Evolutionary conservation across 2,888 invertebrate genomes (phyloP).

Genomic region (Nephrotoma guestfalica): DNA sequence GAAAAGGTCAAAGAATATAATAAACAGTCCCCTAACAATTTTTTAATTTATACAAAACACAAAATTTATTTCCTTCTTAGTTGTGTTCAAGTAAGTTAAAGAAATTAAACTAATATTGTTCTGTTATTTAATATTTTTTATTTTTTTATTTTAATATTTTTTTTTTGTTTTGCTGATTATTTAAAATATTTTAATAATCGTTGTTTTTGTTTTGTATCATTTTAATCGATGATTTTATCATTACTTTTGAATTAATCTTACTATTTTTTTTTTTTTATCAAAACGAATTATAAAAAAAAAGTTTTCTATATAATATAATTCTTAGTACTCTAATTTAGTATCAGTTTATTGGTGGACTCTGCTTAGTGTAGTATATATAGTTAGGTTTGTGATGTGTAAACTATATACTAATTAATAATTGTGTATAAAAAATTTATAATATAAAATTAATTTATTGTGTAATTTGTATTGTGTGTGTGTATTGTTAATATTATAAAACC

Average conservation of each 20-base stretch:
- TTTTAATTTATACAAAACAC: not conserved
- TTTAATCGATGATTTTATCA: not conserved
- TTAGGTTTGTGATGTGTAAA: not conserved
- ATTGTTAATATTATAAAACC: not conserved
- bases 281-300: not conserved
- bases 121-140: no score
- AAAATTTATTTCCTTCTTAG: not conserved
- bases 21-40: not conserved
- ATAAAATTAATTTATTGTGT: not conserved
- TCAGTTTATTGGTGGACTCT: not conserved
- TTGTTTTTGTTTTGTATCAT: not conserved
- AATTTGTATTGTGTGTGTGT: not conserved
- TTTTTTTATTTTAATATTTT: not conserved
- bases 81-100: not conserved
- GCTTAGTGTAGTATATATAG: not conserved
- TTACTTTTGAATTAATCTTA: not conserved
- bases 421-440: not conserved
- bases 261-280: not conserved
- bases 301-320: not conserved
- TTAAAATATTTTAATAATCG: not conserved
- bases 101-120: not conserved
- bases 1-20: not conserved
- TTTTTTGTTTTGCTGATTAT: not conserved
- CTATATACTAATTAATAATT: not conserved
- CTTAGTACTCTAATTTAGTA: not conserved